Evolutionary conservation across 2,113 vertebrate species (phyloP).

Genomic region (Siniperca chuatsi): DNA sequence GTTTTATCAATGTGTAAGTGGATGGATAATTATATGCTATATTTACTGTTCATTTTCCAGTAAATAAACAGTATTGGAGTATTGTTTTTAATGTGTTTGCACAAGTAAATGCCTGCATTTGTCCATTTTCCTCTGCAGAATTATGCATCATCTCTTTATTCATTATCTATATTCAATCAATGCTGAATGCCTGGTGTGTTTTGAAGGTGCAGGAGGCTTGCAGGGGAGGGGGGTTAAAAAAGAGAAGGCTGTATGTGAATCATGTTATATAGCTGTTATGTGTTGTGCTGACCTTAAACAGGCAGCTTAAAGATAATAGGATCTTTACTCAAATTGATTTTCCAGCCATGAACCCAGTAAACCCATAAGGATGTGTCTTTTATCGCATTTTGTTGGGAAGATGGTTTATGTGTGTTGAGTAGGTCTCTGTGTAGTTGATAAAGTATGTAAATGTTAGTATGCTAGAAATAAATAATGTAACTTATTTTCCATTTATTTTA

Average conservation of each 20-base stretch:
- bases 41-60: too few species aligned
- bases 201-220: not conserved
- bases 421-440: not conserved
- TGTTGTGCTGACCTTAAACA: conserved; percentile 11
- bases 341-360: conserved; percentile 5
- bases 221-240: too few species aligned
- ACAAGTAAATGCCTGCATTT: not conserved
- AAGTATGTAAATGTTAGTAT: not conserved
- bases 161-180: not conserved
- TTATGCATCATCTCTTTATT: not conserved
- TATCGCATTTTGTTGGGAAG: not conserved
- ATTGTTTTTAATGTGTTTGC: not conserved
- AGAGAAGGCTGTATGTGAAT: not conserved
- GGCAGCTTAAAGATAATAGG: conserved; percentile 1
- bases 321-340: conserved; percentile 40
- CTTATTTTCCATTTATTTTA: not conserved
- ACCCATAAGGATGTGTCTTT: not conserved
- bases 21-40: not conserved
- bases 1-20: conserved; percentile 98
- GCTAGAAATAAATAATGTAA: not conserved
- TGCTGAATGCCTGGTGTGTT: not conserved
- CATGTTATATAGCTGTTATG: not conserved
- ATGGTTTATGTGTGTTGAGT: not conserved
- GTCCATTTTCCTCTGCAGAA: not conserved
- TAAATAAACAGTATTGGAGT: not conserved